Evolutionary conservation across 1,140 invertebrate species (phyloP), one percentile per base, ranked within the genome.

Genomic region (Listronotus bonariensis): DNA sequence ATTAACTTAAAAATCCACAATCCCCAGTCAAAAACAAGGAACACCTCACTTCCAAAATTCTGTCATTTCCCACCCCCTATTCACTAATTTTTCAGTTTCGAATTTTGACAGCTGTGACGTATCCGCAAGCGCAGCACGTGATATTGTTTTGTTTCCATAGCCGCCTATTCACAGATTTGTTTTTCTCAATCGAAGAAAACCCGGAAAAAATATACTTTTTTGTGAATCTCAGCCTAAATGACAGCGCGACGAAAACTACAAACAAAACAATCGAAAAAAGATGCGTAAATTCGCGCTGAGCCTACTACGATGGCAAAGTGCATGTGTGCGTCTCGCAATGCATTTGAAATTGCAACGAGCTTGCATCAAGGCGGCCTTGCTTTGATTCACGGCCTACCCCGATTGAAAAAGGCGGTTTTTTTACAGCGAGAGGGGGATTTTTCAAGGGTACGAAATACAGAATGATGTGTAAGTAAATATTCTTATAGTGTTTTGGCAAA

Each of bases 241-340:
- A 20, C 17, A 32, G 18, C 18, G 41, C 6, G 17, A 32, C 26
- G 12, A 34, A 49, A 60, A 60, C n/a, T 36, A 61, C 5, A 10
- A 45, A 45, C 17, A 55, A 63, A 54, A 63, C 20, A 48, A 43
- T 14, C 8, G 20, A 43, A 51, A 58, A 65, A 58, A 65, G 55
- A 65, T 65, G 55, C 55, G 55, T 65, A 59, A 58, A 53, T 36
- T 52, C 55, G 55, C 48, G 11, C 54, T 52, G 42, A 58, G 54
- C 63, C 61, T 54, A 26, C 38, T 38, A 38, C 56, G 63, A 65
- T 65, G 63, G 63, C 40, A 65, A 65, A 65, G 38, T 65, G 63
- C 55, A 65, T 64, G 48, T 59, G 63, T 65, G 63, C 63, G 63
- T 65, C 61, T 64, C 61, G 61, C 61, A 64, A 45, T 65, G 63